These are phyloP conservation scores for Sarcophaga bullata DNA, from an alignment of 1,140 invertebrate genomes.

Conservation along the genomic window DNA sequence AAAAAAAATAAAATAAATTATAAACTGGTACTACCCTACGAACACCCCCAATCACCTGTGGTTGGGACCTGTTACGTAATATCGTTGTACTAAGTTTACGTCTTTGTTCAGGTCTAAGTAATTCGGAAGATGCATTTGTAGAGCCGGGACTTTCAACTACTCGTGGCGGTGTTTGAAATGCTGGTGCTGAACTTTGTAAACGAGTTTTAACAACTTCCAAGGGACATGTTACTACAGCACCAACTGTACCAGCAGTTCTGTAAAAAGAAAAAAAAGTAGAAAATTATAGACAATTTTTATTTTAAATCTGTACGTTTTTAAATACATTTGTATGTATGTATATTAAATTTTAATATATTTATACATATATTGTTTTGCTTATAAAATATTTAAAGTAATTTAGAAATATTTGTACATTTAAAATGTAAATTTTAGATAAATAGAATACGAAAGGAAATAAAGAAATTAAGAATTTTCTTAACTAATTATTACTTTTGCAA, in stretches of 20 bases:
- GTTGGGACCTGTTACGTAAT: slow-evolving; percentile 66
- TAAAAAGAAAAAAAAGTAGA: slow-evolving; percentile 53
- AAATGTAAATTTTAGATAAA: too few relatives aligned
- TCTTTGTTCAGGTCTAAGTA: slow-evolving; percentile 64
- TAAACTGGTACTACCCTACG: slow-evolving; percentile 64
- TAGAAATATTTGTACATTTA: too few relatives aligned
- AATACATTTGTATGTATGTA: too few relatives aligned
- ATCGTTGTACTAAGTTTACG: slow-evolving; percentile 66
- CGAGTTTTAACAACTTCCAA: slow-evolving; percentile 98
- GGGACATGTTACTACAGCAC: slow-evolving; percentile 96
- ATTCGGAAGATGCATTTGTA: slow-evolving; percentile 55
- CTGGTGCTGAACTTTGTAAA: slow-evolving; percentile 89
- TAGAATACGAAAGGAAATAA: too few relatives aligned
- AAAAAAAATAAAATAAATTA: slow-evolving; percentile 52
- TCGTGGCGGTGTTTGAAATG: slow-evolving; percentile 69
- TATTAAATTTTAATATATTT: too few relatives aligned
- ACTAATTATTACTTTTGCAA: too few relatives aligned
- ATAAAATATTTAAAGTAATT: too few relatives aligned
- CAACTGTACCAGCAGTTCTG: slow-evolving; percentile 94
- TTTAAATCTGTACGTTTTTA: too few relatives aligned
- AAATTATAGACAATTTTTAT: too few relatives aligned
- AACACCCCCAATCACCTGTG: slow-evolving; percentile 67
- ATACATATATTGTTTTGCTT: too few relatives aligned
- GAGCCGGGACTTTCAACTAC: slow-evolving; percentile 60
- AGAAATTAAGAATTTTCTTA: too few relatives aligned